phyloP scores from a whole-genome alignment of 2,888 invertebrate genomes.

The Netelia inedita region DNA sequence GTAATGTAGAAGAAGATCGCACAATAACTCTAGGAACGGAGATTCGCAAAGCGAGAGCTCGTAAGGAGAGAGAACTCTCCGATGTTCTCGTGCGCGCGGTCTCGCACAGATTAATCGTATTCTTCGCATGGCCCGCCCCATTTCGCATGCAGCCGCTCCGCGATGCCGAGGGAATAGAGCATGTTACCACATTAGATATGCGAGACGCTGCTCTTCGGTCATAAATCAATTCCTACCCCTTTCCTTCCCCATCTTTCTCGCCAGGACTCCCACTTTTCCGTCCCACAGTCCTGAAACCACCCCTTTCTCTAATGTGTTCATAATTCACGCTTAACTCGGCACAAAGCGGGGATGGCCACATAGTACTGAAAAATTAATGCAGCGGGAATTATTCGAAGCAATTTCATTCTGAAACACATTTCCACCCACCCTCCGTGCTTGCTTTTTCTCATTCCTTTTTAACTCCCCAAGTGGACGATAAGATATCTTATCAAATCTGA shows the following conservation, averaged over 20 bases:
- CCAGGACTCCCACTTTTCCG: conserved; percentile 39
- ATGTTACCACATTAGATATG: conserved; percentile 82
- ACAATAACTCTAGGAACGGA: background rate
- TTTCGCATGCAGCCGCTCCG: conserved; percentile 69
- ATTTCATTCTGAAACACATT: conserved; percentile 55
- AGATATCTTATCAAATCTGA: conserved; percentile 53
- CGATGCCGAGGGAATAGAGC: conserved; percentile 76
- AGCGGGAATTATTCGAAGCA: conserved; percentile 73
- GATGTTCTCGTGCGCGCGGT: conserved; percentile 9
- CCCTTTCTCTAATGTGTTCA: conserved; percentile 81
- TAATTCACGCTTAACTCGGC: conserved; percentile 84
- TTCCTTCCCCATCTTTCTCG: conserved; percentile 24
- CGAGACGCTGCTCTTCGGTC: conserved; percentile 80
- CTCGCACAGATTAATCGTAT: conserved; percentile 82
- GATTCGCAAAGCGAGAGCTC: background rate
- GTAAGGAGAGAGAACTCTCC: background rate
- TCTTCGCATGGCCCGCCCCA: conserved; percentile 75
- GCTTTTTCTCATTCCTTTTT: background rate
- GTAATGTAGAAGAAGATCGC: background rate
- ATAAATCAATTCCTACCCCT: conserved; percentile 83
- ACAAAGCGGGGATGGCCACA: conserved; percentile 68
- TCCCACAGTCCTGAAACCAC: conserved; percentile 23
- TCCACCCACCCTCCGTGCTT: background rate
- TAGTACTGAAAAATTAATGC: conserved; percentile 82
- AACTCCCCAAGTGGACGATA: conserved; percentile 32